Evolutionary conservation across 2,113 vertebrate species (phyloP).

Genomic region (Ammospiza caudacuta): DNA sequence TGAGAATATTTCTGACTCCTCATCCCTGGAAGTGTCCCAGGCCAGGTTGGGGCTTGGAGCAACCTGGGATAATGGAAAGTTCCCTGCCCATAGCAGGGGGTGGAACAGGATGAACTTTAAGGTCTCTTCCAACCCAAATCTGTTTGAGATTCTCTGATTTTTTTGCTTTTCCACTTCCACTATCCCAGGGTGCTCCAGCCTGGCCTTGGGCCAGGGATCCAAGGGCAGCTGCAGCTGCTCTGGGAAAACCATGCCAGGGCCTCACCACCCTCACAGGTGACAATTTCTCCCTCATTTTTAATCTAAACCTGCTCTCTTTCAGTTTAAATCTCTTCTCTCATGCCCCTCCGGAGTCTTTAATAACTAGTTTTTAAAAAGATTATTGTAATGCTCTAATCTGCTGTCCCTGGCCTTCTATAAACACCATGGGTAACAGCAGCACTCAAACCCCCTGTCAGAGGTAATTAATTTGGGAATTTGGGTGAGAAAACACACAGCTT

Average conservation of each 20-base stretch:
- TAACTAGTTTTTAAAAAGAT: not conserved
- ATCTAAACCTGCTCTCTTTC: not conserved
- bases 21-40: not conserved
- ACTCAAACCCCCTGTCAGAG: not conserved
- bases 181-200: fast-evolving
- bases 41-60: not conserved
- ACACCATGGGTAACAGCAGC: not conserved
- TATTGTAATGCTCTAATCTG: not conserved
- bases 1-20: not conserved
- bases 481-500: constrained; percentile 58
- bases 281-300: not conserved
- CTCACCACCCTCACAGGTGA: not conserved
- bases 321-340: not conserved
- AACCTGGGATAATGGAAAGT: not conserved
- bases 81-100: not conserved
- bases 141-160: not conserved
- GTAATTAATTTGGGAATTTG: not conserved
- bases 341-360: not conserved
- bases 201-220: not conserved
- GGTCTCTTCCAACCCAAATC: not conserved
- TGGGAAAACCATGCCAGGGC: not conserved
- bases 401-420: not conserved
- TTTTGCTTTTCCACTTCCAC: not conserved
- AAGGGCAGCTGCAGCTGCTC: not conserved
- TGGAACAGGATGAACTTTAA: not conserved